A percentile compares a stretch with the other conserved stretches of the same genome.
Conservation (phyloP, 2,797 vertebrate species). For the Holocentrus rufus region DNA sequence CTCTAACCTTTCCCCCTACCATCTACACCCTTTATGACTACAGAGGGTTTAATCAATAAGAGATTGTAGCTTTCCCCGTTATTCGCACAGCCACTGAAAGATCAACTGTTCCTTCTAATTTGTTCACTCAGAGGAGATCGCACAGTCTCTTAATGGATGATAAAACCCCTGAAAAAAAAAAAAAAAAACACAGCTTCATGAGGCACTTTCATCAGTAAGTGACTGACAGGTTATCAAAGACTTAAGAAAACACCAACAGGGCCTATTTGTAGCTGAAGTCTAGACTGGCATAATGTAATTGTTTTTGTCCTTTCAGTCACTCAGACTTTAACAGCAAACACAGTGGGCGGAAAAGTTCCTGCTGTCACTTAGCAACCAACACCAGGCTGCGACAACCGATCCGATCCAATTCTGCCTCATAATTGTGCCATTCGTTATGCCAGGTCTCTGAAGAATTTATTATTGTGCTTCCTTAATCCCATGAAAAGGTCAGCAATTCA, state of each 20-base stretch:
- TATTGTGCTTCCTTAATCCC: slow-evolving; percentile 75
- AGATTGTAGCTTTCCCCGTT: not conserved
- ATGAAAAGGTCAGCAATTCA: slow-evolving; percentile 76
- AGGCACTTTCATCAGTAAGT: slow-evolving; percentile 48
- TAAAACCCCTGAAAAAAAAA: slow-evolving; percentile 25
- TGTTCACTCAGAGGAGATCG: no score
- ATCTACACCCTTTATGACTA: slow-evolving; percentile 40
- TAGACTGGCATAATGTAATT: slow-evolving; percentile 70
- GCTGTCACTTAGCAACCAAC: slow-evolving; percentile 81
- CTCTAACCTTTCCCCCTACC: no score
- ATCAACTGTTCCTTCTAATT: slow-evolving; percentile 16
- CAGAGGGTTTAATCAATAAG: slow-evolving; percentile 20
- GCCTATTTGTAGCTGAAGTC: slow-evolving; percentile 49
- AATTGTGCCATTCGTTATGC: slow-evolving; percentile 74
- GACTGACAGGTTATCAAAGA: slow-evolving; percentile 63
- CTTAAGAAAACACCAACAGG: slow-evolving; percentile 47
- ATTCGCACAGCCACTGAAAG: slow-evolving; percentile 17
- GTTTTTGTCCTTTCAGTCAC: slow-evolving; percentile 71
- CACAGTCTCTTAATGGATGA: not conserved
- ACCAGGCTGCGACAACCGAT: slow-evolving; percentile 71
- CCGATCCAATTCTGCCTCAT: slow-evolving; percentile 68
- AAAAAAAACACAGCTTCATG: slow-evolving; percentile 24
- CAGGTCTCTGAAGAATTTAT: slow-evolving; percentile 77
- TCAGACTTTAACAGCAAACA: slow-evolving; percentile 73
- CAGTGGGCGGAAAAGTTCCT: slow-evolving; percentile 78